Evolutionary conservation across 2,797 vertebrate species (phyloP), one percentile per base, ranked within the genome.

Genomic region (Falco concolor): DNA sequence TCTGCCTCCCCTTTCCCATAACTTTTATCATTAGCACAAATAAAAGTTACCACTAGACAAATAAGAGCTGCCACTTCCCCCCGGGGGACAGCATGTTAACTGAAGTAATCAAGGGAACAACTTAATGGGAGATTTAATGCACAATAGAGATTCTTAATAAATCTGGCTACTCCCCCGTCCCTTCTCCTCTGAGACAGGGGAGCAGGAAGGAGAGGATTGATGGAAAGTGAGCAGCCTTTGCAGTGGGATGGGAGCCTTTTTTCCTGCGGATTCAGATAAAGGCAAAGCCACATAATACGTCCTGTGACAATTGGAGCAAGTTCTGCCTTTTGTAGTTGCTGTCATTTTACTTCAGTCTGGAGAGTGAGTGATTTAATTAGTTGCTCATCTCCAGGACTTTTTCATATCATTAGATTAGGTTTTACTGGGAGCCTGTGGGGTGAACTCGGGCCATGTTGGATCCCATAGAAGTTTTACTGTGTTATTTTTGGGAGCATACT

Each of bases 21-120:
- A 78, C 87, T 95, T 94, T 82, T 87, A 75, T 84, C 87, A 73
- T 96, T 95, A 96, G 89, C 82, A 36, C 95, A 94, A 86, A 83
- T 91, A 78, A 80, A 91, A 95, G 95, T 90, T 95, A 73, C 82
- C 5, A 14, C 84, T 42, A 90, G 96, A 95, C 76, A 93, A 95
- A 96, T 86, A 34, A 3, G 96, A 95, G 87, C 89, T 93, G 92
- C 86, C 89, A 84, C 72, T 86, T 92, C 54, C 91, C 90, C 85
- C n/a, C 23, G 12, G 91, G 89, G 57, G 85, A 90, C 90, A 92
- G 95, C 14, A 7, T 1, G 2, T 69, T 64, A 60, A 59, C 90
- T 82, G 60, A 19, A 73, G 77, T 82, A 61, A 80, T 84, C 78
- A 61, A 54, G 72, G 64, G 65, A 86, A 56, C 67, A 32, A 13